A percentile compares a stretch with the other conserved stretches of the same genome.
Evolutionary conservation across 2,113 vertebrate genomes (phyloP).

Genomic region (Capra hircus): DNA sequence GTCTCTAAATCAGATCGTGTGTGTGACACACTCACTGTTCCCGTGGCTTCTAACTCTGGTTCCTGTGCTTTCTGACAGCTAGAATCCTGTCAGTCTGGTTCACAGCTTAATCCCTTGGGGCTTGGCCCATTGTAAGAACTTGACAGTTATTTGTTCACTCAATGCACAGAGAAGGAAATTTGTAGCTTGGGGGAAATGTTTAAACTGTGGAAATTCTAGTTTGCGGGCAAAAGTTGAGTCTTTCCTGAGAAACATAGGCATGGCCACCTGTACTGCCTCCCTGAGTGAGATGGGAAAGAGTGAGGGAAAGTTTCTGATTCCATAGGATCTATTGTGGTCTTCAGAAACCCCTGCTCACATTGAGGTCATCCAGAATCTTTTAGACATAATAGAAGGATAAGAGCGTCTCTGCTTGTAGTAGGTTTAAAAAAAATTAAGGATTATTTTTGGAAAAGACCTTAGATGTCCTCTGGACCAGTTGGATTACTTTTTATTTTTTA

Average conservation of each 20-base stretch:
- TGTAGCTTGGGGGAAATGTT: neutral
- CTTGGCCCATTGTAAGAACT: neutral
- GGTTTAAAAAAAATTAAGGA: neutral
- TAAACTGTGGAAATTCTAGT: neutral
- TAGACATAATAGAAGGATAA: neutral
- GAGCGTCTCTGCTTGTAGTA: neutral
- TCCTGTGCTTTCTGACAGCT: neutral
- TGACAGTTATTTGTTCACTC: neutral
- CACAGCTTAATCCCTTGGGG: neutral
- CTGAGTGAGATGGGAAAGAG: neutral
- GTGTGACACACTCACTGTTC: neutral
- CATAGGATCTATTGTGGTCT: neutral
- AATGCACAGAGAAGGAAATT: neutral
- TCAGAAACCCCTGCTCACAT: neutral
- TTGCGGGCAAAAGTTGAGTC: neutral
- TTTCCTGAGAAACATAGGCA: neutral
- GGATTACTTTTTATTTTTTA: neutral
- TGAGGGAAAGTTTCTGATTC: neutral
- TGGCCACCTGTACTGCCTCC: neutral
- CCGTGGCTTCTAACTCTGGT: neutral
- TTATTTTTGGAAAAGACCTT: neutral
- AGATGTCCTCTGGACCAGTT: neutral
- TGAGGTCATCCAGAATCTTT: neutral
- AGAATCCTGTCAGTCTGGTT: neutral
- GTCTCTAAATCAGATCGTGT: neutral